Evolutionary conservation across 1,140 invertebrate genomes (phyloP).

Genomic region (Nephila pilipes): DNA sequence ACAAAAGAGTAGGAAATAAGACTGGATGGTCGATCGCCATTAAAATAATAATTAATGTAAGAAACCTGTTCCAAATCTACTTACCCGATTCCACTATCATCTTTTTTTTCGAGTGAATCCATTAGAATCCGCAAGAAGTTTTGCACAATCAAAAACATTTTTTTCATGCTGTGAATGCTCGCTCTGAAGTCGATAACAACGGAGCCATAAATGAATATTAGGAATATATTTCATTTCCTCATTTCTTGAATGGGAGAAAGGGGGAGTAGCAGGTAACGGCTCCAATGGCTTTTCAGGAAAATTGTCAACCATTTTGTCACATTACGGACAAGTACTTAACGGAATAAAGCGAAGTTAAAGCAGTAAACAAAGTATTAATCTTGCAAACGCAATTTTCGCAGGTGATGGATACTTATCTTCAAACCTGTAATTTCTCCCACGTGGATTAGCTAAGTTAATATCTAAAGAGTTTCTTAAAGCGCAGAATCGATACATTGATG

Average conservation of each 20-base stretch:
- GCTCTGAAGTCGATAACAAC: background rate
- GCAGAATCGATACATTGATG: too few relatives aligned
- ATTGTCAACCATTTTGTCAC: background rate
- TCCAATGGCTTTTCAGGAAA: constrained; percentile 5
- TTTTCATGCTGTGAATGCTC: background rate
- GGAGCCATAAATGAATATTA: background rate
- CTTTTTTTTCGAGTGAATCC: background rate
- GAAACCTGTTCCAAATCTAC: background rate
- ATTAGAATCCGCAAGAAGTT: background rate
- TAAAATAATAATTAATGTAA: background rate
- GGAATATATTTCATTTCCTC: background rate
- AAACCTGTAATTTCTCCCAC: background rate
- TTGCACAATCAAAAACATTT: background rate
- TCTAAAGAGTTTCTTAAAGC: too few relatives aligned
- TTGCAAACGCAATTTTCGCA: background rate
- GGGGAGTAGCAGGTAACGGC: background rate
- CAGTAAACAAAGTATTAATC: background rate
- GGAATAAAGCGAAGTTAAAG: background rate
- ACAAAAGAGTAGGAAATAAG: background rate
- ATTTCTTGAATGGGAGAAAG: background rate
- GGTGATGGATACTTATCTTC: background rate
- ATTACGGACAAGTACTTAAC: background rate
- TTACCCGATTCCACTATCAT: background rate
- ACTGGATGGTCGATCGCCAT: too few relatives aligned
- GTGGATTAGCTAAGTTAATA: background rate